phyloP scores from a whole-genome alignment of 1,140 invertebrate genomes.

The Onthophagus taurus region DNA sequence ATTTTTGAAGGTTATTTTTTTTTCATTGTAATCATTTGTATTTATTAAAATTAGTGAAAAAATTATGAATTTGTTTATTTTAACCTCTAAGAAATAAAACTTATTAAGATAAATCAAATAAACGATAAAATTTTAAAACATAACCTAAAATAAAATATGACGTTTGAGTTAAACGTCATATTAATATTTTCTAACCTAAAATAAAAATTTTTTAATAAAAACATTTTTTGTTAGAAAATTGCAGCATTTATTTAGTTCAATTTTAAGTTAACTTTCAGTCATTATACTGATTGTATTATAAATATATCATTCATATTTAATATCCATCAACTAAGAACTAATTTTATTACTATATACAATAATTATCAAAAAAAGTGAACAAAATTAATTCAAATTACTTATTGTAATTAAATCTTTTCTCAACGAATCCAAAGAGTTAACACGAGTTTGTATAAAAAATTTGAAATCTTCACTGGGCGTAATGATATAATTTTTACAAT shows the following conservation, averaged over 20 bases:
- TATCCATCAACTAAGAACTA: constrained; percentile 15
- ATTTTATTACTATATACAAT: constrained; percentile 16
- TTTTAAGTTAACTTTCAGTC: constrained; percentile 14
- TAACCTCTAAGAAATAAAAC: too few relatives aligned
- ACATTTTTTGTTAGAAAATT: constrained; percentile 12
- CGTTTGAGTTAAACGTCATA: too few relatives aligned
- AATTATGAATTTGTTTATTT: too few relatives aligned
- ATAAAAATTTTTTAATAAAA: too few relatives aligned
- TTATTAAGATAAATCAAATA: too few relatives aligned
- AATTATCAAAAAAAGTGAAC: constrained; percentile 11
- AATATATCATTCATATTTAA: constrained; percentile 21
- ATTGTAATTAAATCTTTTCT: not conserved
- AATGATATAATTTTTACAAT: not conserved
- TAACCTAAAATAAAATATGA: too few relatives aligned
- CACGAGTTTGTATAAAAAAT: not conserved
- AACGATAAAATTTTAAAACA: too few relatives aligned
- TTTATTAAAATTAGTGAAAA: too few relatives aligned
- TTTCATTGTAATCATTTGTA: too few relatives aligned
- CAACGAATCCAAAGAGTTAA: not conserved
- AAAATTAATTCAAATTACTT: constrained; percentile 9
- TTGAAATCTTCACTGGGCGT: not conserved
- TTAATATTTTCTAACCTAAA: too few relatives aligned
- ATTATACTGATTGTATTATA: constrained; percentile 18
- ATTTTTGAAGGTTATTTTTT: too few relatives aligned
- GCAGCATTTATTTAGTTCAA: constrained; percentile 12